Conservation (phyloP, 2,797 vertebrate species). For the Epinephelus malabaricus region DNA sequence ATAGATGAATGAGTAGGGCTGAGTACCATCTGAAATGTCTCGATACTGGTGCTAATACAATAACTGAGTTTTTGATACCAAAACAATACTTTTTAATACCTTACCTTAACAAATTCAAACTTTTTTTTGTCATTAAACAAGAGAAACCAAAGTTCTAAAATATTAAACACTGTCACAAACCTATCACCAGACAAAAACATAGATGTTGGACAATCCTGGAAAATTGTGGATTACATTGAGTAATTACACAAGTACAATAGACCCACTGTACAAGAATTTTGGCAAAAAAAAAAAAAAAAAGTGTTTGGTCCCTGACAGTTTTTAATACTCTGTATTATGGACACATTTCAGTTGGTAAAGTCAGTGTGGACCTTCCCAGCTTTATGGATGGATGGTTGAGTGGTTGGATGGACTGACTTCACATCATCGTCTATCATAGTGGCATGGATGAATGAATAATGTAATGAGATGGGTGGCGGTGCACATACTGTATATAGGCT, state of each 20-base stretch:
- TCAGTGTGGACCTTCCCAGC: too few species aligned
- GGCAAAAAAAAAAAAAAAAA: background rate
- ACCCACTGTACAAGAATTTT: background rate
- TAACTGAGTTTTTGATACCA: background rate
- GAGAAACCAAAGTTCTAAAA: background rate
- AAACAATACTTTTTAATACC: background rate
- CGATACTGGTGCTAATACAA: background rate
- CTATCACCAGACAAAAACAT: background rate
- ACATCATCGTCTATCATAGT: background rate
- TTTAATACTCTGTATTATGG: background rate
- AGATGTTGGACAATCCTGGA: too few species aligned
- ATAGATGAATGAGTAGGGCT: background rate
- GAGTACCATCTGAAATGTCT: background rate
- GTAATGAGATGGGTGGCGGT: too few species aligned
- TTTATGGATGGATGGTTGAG: slow-evolving; percentile 1
- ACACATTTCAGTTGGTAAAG: background rate
- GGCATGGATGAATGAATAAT: background rate
- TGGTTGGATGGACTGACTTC: background rate
- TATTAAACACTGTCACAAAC: background rate
- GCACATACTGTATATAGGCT: too few species aligned
- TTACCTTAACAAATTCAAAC: background rate
- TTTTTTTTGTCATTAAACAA: background rate
- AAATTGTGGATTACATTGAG: background rate
- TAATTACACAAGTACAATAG: background rate
- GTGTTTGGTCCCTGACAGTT: background rate